Conservation (phyloP, 2,888 invertebrate species). For the Aspidapion aeneum region DNA sequence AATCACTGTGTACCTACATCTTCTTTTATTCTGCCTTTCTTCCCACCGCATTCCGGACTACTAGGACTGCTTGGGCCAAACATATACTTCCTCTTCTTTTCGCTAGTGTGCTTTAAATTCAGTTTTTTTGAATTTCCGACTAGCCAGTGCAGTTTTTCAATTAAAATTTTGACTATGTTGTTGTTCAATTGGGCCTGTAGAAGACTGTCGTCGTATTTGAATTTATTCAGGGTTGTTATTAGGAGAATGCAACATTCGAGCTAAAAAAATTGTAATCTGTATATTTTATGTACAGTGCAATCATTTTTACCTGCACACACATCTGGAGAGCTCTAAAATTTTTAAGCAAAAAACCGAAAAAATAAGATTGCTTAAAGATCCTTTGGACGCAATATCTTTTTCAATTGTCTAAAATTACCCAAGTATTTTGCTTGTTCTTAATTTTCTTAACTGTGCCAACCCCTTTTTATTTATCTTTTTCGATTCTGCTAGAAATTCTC, state of each 20-base stretch:
- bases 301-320: background rate
- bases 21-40: background rate
- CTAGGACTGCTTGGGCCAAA: constrained; percentile 17
- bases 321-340: background rate
- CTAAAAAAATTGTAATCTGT: constrained; percentile 18
- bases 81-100: constrained; percentile 26
- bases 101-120: constrained; percentile 17
- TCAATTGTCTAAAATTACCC: background rate
- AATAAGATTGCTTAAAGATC: no score
- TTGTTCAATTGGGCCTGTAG: constrained; percentile 37
- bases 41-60: background rate
- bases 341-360: no score
- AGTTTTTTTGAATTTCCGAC: constrained; percentile 31
- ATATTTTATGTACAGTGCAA: no score
- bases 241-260: constrained; percentile 41
- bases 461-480: no score
- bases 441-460: no score
- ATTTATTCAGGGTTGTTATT: constrained; percentile 39
- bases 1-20: constrained; percentile 13
- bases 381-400: background rate
- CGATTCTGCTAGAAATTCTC: no score
- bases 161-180: constrained; percentile 36
- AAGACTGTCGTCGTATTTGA: constrained; percentile 37
- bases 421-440: no score
- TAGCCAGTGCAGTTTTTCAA: constrained; percentile 38